Evolutionary conservation across 1,140 invertebrate species (phyloP).

Genomic region (Frieseomelitta varia): DNA sequence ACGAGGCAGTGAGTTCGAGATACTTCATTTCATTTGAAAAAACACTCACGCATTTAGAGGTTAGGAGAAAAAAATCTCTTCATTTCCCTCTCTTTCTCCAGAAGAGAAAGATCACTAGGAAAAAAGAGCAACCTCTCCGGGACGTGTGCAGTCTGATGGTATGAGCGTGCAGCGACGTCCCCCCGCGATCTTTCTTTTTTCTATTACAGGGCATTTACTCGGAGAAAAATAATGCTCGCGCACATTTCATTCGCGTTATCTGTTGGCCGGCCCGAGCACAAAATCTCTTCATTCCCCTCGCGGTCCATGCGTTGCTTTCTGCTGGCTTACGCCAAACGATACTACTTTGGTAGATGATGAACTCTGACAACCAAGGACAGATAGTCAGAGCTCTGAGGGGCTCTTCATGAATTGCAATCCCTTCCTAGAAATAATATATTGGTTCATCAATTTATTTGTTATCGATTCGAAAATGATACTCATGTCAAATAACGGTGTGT

Average conservation of each 20-base stretch:
- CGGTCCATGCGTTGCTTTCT: neutral
- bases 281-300: neutral
- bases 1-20: neutral
- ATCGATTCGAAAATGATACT: neutral
- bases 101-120: neutral
- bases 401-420: slow-evolving; percentile 14
- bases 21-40: neutral
- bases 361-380: slow-evolving; percentile 30
- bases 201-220: slow-evolving; percentile 66
- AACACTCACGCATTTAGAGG: neutral
- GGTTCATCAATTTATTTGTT: neutral
- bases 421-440: neutral
- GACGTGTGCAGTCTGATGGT: neutral
- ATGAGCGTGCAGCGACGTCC: slow-evolving; percentile 2
- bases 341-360: neutral
- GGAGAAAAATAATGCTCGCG: slow-evolving; percentile 60
- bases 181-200: slow-evolving; percentile 41
- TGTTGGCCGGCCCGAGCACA: neutral
- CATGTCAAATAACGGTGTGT: neutral
- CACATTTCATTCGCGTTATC: slow-evolving; percentile 66
- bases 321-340: neutral
- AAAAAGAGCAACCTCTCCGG: neutral
- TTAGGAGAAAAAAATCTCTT: neutral
- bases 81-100: neutral
- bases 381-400: slow-evolving; percentile 47